Evolutionary conservation across 2,888 invertebrate species (phyloP).

Genomic region (Encarsia formosa): DNA sequence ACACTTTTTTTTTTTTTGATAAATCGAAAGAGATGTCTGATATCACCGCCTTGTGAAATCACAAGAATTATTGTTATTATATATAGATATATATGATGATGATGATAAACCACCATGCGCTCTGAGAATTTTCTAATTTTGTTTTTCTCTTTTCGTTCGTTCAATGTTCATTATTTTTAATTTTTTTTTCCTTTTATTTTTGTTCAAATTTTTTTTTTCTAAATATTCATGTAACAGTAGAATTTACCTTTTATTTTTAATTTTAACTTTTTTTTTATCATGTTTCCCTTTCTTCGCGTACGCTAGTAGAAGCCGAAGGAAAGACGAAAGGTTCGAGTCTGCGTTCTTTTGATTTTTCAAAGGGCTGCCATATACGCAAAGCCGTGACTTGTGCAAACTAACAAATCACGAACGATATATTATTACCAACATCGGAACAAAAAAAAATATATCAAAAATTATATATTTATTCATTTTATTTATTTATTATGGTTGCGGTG

Average conservation of each 20-base stretch:
- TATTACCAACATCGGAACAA: no score
- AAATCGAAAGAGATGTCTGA: neutral
- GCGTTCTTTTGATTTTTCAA: slow-evolving; percentile 58
- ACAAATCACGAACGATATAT: slow-evolving; percentile 40
- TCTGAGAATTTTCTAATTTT: no score
- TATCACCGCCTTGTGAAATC: slow-evolving; percentile 34
- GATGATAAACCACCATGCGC: no score
- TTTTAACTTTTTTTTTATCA: neutral
- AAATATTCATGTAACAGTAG: neutral
- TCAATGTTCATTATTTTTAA: no score
- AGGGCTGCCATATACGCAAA: no score
- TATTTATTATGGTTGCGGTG: slow-evolving; percentile 48
- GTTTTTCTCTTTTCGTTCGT: no score
- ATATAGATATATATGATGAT: no score
- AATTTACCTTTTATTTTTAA: neutral
- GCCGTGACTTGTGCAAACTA: slow-evolving; percentile 50
- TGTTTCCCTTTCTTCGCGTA: slow-evolving; percentile 11
- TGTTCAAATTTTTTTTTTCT: neutral
- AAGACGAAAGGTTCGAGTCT: slow-evolving; percentile 55
- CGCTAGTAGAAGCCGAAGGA: slow-evolving; percentile 12
- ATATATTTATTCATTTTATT: slow-evolving; percentile 32
- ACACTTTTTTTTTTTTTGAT: slow-evolving; percentile 12
- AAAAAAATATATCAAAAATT: slow-evolving; percentile 25
- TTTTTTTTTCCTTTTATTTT: no score
- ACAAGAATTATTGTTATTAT: no score